phyloP scores from a whole-genome alignment of 2,888 invertebrate species.

The Noctua janthe region DNA sequence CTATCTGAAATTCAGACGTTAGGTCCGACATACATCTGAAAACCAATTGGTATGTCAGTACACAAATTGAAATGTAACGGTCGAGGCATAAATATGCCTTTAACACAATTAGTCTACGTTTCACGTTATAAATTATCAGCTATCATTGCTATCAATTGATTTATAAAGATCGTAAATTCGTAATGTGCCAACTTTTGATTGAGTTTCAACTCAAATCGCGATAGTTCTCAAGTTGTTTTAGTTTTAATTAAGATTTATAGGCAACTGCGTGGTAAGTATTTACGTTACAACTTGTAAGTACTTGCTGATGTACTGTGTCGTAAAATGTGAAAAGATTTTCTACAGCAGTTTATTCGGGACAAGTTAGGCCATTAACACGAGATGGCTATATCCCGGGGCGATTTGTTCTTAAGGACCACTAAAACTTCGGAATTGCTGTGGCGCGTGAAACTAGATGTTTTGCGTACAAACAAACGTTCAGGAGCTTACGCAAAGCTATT shows the following conservation, averaged over 20 bases:
- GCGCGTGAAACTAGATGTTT: slow-evolving; percentile 49
- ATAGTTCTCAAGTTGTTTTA: slow-evolving; percentile 66
- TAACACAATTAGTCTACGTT: slow-evolving; percentile 21
- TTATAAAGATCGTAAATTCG: slow-evolving; percentile 56
- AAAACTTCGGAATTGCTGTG: slow-evolving; percentile 57
- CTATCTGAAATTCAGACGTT: slow-evolving; percentile 18
- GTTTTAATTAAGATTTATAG: slow-evolving; percentile 67
- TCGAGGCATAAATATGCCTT: slow-evolving; percentile 19
- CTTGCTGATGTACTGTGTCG: slow-evolving; percentile 39
- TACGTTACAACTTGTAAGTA: slow-evolving; percentile 59
- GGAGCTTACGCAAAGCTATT: slow-evolving; percentile 50
- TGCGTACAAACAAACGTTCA: slow-evolving; percentile 52
- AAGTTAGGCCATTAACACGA: slow-evolving; percentile 62
- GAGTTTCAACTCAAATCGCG: slow-evolving; percentile 54
- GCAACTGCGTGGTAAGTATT: slow-evolving; percentile 55
- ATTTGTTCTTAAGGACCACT: slow-evolving; percentile 66
- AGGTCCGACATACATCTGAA: slow-evolving; percentile 24
- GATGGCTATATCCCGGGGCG: slow-evolving; percentile 51
- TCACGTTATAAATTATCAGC: slow-evolving; percentile 32
- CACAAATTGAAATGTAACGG: slow-evolving; percentile 45
- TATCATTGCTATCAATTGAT: slow-evolving; percentile 49
- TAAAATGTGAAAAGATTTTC: slow-evolving; percentile 58
- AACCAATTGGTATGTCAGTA: slow-evolving; percentile 27
- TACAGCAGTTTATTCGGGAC: slow-evolving; percentile 37
- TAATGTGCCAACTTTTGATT: slow-evolving; percentile 65